Conservation (phyloP, 23 tunicate species). For the Trididemnum miniatum region DNA sequence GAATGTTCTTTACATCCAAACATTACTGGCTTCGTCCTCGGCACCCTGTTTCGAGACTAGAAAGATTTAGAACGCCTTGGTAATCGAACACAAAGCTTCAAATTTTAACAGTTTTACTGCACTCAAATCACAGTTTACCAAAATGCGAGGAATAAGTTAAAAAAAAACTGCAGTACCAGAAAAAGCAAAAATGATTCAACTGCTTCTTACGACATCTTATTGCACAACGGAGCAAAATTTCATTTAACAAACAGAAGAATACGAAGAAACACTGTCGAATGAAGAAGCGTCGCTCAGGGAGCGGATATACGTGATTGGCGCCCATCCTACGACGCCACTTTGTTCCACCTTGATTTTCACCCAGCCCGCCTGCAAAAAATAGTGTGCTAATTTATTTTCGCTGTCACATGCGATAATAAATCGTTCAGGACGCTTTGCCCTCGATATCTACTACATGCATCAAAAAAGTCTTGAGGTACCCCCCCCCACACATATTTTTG, state of each 20-base stretch:
- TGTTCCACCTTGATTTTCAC: conserved; percentile 13
- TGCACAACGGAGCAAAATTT: not conserved
- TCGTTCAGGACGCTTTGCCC: too few relatives aligned
- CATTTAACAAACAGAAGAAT: not conserved
- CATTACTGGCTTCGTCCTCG: conserved; percentile 68
- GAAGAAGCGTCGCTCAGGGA: conserved; percentile 30
- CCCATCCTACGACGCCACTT: conserved; percentile 20
- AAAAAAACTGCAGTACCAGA: conserved; percentile 8
- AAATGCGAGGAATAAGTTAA: conserved; percentile 8
- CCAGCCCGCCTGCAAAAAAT: conserved; percentile 33
- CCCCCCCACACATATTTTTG: too few relatives aligned
- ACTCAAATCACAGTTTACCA: not conserved
- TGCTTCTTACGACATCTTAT: not conserved
- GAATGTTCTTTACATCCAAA: conserved; percentile 73
- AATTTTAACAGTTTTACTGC: conserved; percentile 24
- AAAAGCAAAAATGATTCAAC: not conserved
- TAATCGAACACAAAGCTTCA: too few relatives aligned
- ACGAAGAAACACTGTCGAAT: conserved; percentile 21
- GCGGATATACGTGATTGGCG: conserved; percentile 9
- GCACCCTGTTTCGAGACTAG: too few relatives aligned
- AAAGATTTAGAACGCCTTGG: too few relatives aligned
- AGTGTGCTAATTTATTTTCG: too few relatives aligned
- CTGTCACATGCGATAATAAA: too few relatives aligned
- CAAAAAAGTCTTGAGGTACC: too few relatives aligned
- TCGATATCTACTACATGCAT: too few relatives aligned